phyloP scores from a whole-genome alignment of 2,888 invertebrate species.

The Lithodes maja region DNA sequence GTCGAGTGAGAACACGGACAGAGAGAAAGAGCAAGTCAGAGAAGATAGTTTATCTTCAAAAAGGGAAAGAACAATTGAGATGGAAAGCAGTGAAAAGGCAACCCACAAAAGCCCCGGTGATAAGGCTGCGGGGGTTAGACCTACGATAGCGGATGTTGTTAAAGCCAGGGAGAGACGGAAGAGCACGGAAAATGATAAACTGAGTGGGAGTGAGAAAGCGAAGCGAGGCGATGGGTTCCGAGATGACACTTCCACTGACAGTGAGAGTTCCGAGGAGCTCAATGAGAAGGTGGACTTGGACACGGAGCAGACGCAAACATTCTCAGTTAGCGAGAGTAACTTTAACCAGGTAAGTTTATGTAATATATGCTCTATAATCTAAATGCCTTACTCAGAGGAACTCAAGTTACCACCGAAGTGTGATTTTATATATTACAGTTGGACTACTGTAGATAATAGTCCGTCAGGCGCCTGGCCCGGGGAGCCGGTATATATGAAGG shows the following conservation, averaged over 20 bases:
- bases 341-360: constrained; percentile 62
- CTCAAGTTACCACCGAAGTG: too few species aligned
- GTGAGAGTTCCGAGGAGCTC: constrained; percentile 68
- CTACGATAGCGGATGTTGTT: constrained; percentile 69
- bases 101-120: constrained; percentile 26
- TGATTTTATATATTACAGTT: too few species aligned
- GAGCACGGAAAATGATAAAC: constrained; percentile 62
- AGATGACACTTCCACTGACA: constrained; percentile 67
- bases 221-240: constrained; percentile 41
- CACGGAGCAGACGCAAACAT: constrained; percentile 69
- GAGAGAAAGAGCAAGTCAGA: constrained; percentile 1
- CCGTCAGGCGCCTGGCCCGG: too few species aligned
- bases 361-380: too few species aligned
- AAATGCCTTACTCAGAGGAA: too few species aligned
- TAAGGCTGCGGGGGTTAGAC: constrained; percentile 39
- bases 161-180: constrained; percentile 68
- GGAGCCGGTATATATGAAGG: too few species aligned
- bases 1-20: constrained; percentile 15
- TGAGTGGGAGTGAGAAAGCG: constrained; percentile 34
- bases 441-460: too few species aligned
- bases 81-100: constrained; percentile 23
- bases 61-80: not conserved
- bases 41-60: constrained; percentile 12
- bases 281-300: constrained; percentile 69
- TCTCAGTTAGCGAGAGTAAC: constrained; percentile 65